Conservation (phyloP, 2,113 vertebrate genomes). For the Limnothrissa miodon region DNA sequence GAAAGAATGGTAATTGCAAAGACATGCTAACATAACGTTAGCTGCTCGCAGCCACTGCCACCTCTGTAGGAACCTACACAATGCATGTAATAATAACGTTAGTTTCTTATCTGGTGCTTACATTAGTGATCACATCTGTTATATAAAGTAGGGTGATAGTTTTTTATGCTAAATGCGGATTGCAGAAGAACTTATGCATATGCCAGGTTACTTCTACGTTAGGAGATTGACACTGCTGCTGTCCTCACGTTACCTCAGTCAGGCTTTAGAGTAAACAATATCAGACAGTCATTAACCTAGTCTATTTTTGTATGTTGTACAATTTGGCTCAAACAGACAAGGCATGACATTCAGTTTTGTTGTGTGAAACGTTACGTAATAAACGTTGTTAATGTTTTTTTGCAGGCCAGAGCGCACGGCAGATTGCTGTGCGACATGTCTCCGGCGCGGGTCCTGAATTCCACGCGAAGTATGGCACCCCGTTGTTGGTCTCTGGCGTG, state of each 20-base stretch:
- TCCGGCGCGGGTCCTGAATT: constrained; percentile 43
- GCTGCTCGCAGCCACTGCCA: too few species aligned
- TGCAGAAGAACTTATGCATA: not conserved
- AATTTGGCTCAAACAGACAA: not conserved
- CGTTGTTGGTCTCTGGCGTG: constrained; percentile 50
- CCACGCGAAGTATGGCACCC: constrained; percentile 66
- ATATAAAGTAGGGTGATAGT: not conserved
- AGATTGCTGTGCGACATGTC: constrained; percentile 62
- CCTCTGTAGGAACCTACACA: too few species aligned
- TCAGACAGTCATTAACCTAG: not conserved
- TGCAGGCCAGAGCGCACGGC: constrained; percentile 62
- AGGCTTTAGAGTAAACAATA: not conserved
- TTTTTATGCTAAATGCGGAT: not conserved
- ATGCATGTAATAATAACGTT: too few species aligned
- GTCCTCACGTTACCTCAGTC: not conserved
- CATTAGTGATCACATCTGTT: too few species aligned
- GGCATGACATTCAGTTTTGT: not conserved
- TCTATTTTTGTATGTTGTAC: not conserved
- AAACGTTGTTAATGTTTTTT: not conserved
- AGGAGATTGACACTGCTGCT: not conserved
- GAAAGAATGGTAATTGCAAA: too few species aligned
- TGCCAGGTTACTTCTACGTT: not conserved
- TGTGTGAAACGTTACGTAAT: too few species aligned
- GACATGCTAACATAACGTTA: too few species aligned
- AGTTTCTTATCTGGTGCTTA: too few species aligned